phyloP scores from a whole-genome alignment of 2,797 vertebrate species.

The Rhinatrema bivittatum region DNA sequence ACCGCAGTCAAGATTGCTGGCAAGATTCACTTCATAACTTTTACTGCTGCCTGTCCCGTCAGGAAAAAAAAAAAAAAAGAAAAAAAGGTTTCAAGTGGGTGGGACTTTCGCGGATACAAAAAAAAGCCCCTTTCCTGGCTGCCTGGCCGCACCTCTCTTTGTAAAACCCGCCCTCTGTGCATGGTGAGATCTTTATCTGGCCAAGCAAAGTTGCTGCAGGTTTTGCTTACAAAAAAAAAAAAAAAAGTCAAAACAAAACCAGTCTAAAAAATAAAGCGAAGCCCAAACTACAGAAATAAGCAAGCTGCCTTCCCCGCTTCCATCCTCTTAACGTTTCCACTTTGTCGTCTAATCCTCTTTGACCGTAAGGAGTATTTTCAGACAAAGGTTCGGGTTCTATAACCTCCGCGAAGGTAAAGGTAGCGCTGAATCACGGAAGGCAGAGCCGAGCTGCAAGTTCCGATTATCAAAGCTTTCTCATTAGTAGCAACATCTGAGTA shows the following conservation, averaged over 20 bases:
- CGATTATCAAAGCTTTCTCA: slow-evolving; percentile 12
- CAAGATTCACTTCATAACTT: slow-evolving; percentile 17
- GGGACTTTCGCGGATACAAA: slow-evolving; percentile 47
- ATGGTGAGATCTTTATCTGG: slow-evolving; percentile 34
- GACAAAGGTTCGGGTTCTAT: slow-evolving; percentile 20
- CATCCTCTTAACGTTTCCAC: too few species aligned
- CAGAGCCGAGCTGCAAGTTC: fast-evolving
- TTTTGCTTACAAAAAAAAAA: not conserved
- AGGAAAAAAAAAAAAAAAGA: slow-evolving; percentile 28
- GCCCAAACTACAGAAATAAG: too few species aligned
- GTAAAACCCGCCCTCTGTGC: slow-evolving; percentile 52
- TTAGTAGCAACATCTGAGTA: slow-evolving; percentile 24
- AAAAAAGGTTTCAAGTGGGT: slow-evolving; percentile 69
- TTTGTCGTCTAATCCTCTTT: too few species aligned
- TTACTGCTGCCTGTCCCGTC: slow-evolving; percentile 43
- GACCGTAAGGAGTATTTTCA: too few species aligned
- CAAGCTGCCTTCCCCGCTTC: too few species aligned
- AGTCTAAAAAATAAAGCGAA: too few species aligned
- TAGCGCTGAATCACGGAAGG: not conserved
- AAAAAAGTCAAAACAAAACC: too few species aligned
- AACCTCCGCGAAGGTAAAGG: not conserved
- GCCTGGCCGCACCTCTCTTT: slow-evolving; percentile 65
- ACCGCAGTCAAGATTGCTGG: slow-evolving; percentile 1
- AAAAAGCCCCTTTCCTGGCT: slow-evolving; percentile 26
- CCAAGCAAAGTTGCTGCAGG: slow-evolving; percentile 15